Percentiles rank a stretch among this genome's conserved stretches.
Evolutionary conservation across 2,113 vertebrate genomes (phyloP).

Genomic region (Lontra canadensis): DNA sequence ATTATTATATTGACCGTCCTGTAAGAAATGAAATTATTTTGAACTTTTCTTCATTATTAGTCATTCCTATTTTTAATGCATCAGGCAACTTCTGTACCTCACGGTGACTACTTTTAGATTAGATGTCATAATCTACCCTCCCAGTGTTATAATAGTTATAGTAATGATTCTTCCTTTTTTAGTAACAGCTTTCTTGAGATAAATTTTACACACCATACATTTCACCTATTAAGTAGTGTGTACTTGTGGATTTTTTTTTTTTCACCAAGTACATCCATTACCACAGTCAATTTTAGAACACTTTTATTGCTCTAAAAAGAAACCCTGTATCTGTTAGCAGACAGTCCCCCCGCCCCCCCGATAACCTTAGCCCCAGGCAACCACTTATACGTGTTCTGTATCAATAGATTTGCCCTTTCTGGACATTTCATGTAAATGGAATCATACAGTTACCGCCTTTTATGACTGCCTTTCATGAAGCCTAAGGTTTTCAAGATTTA

Average conservation of each 20-base stretch:
- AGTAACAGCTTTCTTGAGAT: neutral
- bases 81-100: neutral
- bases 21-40: conserved; percentile 14
- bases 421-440: neutral
- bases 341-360: neutral
- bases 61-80: neutral
- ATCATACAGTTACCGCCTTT: neutral
- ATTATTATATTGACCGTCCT: neutral
- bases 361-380: neutral
- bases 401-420: neutral
- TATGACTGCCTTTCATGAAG: neutral
- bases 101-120: neutral
- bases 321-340: neutral
- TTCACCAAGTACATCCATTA: neutral
- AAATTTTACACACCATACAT: neutral
- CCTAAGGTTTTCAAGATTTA: neutral
- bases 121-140: neutral
- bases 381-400: neutral
- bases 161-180: neutral
- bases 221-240: neutral
- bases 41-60: neutral
- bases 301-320: neutral
- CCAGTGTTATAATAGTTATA: neutral
- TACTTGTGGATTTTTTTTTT: neutral
- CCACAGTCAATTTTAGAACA: neutral